Evolutionary conservation across 2,113 vertebrate species (phyloP).

Genomic region (Sinocyclocheilus rhinocerous): DNA sequence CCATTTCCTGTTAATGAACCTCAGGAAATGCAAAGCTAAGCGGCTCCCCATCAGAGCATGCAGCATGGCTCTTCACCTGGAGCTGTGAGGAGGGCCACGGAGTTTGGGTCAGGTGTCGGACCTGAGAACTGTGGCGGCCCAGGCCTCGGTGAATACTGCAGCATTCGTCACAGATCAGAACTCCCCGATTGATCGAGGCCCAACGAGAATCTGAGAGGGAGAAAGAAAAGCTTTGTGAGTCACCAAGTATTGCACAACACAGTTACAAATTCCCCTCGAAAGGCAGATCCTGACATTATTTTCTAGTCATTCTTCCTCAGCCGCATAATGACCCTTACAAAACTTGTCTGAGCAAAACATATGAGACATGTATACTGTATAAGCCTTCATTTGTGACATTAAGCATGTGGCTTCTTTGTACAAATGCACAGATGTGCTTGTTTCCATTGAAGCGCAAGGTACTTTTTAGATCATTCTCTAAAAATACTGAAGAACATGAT

Average conservation of each 20-base stretch:
- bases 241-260: background rate
- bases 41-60: background rate
- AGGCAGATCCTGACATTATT: background rate
- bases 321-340: background rate
- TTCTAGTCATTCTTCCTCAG: background rate
- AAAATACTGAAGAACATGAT: background rate
- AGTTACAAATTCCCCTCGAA: background rate
- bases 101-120: slow-evolving; percentile 92
- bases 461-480: background rate
- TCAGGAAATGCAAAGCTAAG: background rate
- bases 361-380: background rate
- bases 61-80: slow-evolving; percentile 79
- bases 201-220: slow-evolving; percentile 86
- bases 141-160: slow-evolving; percentile 96
- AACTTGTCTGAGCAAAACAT: background rate
- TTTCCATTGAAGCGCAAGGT: background rate
- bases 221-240: background rate
- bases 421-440: background rate
- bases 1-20: slow-evolving; percentile 43
- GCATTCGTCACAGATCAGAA: slow-evolving; percentile 96
- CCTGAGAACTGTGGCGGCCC: slow-evolving; percentile 96
- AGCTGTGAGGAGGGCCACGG: slow-evolving; percentile 90
- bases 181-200: slow-evolving; percentile 95
- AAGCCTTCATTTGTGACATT: background rate
- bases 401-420: background rate